Conservation (phyloP, 2,797 vertebrate species). For the Mycteria americana region DNA sequence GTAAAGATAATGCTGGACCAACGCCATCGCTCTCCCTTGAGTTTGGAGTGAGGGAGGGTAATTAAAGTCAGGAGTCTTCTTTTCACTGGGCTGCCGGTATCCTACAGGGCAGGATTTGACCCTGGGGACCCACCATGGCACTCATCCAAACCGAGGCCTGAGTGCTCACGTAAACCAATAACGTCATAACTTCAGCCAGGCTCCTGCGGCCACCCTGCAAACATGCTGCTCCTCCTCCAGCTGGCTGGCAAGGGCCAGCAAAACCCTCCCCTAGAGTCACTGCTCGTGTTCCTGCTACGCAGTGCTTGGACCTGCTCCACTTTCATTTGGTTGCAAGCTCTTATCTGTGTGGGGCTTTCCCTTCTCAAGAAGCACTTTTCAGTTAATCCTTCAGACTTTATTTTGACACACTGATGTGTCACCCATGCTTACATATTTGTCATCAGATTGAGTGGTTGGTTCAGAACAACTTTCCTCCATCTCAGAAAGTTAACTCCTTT, state of each 20-base stretch:
- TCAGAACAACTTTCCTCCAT: background rate
- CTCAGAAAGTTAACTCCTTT: background rate
- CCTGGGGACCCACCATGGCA: background rate
- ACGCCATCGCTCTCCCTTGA: background rate
- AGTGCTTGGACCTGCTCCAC: background rate
- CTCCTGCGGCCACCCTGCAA: background rate
- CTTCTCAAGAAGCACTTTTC: background rate
- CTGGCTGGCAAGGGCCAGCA: background rate
- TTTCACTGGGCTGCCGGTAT: background rate
- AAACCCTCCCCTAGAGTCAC: background rate
- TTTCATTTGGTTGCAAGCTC: background rate
- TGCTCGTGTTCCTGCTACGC: background rate
- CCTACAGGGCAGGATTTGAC: background rate
- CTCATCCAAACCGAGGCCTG: background rate
- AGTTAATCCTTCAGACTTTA: background rate
- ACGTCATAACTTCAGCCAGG: background rate
- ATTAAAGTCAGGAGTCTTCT: background rate
- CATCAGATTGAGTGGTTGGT: background rate
- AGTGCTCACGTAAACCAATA: background rate
- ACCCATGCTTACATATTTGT: background rate
- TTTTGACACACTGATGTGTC: background rate
- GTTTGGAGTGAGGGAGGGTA: background rate
- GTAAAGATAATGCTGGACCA: background rate
- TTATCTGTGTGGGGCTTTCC: rapidly evolving
- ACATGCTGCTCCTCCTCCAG: background rate